Percentiles rank a stretch among this genome's conserved stretches.
These are phyloP conservation scores for Cheilosia vulpina DNA, from an alignment of 2,888 invertebrate genomes.

Conservation along the genomic window DNA sequence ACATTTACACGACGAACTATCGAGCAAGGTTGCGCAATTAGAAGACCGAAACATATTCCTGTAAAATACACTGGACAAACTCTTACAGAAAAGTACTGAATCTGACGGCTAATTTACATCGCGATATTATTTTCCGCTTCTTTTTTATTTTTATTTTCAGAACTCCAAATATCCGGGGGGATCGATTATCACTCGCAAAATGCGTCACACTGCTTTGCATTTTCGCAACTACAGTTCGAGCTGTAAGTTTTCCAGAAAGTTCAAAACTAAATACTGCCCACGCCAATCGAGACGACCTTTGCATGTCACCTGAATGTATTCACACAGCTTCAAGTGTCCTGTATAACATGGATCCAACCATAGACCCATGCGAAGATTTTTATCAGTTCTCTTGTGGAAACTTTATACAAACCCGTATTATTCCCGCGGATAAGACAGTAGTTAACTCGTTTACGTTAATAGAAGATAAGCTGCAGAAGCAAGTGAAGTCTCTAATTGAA, in stretches of 20 bases:
- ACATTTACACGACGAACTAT: too few species aligned
- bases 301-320: slow-evolving; percentile 91
- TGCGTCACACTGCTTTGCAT: too few species aligned
- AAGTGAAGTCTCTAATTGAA: slow-evolving; percentile 82
- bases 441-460: slow-evolving; percentile 83
- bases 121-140: too few species aligned
- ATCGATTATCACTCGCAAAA: too few species aligned
- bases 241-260: slow-evolving; percentile 78
- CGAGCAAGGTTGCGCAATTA: too few species aligned
- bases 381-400: slow-evolving; percentile 90
- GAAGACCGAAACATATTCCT: too few species aligned
- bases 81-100: too few species aligned
- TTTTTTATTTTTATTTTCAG: too few species aligned
- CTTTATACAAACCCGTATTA: slow-evolving; percentile 87
- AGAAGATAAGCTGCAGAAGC: slow-evolving; percentile 83
- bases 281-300: slow-evolving; percentile 84
- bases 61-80: too few species aligned
- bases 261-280: slow-evolving; percentile 77
- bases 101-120: too few species aligned
- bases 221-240: slow-evolving; percentile 34
- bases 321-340: slow-evolving; percentile 89
- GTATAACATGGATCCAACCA: slow-evolving; percentile 87
- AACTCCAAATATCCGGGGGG: too few species aligned
- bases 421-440: slow-evolving; percentile 87
- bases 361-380: slow-evolving; percentile 91